These are phyloP conservation scores for Sciurus carolinensis DNA, from an alignment of 2,797 vertebrate genomes.

Conservation along the genomic window DNA sequence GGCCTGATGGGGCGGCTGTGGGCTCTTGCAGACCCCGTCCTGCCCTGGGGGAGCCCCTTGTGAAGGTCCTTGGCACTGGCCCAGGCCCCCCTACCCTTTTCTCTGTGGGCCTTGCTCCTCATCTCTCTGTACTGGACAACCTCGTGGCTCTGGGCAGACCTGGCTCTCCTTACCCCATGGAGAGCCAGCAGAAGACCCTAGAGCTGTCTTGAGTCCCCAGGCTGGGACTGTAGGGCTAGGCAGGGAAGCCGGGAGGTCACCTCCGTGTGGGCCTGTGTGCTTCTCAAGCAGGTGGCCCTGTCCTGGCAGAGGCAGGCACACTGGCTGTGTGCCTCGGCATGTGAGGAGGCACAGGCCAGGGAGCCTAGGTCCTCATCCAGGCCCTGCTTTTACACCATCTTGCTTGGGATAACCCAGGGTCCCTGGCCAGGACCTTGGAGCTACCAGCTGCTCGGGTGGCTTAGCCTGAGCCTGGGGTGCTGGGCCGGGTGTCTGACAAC, in stretches of 20 bases:
- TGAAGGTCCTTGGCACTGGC: not conserved
- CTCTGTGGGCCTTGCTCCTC: not conserved
- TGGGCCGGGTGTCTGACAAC: fast-evolving
- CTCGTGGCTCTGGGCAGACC: not conserved
- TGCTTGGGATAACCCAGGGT: not conserved
- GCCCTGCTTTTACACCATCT: no score
- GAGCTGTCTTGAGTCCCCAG: fast-evolving
- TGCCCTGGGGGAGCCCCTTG: not conserved
- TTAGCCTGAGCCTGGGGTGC: fast-evolving
- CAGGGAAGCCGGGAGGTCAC: not conserved
- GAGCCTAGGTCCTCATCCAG: not conserved
- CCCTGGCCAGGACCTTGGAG: not conserved
- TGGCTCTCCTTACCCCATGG: fast-evolving
- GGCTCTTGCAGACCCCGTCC: not conserved
- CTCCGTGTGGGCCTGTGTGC: not conserved
- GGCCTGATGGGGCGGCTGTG: no score
- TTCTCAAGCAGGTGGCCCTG: not conserved
- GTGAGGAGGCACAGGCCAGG: not conserved
- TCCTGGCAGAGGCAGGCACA: no score
- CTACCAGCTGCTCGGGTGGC: not conserved
- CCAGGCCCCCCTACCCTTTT: not conserved
- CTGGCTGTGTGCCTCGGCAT: fast-evolving
- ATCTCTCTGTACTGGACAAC: not conserved
- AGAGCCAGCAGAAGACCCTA: not conserved
- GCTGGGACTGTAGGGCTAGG: not conserved